phyloP scores from a whole-genome alignment of 2,888 invertebrate genomes.

The Dasysyrphus albostriatus region DNA sequence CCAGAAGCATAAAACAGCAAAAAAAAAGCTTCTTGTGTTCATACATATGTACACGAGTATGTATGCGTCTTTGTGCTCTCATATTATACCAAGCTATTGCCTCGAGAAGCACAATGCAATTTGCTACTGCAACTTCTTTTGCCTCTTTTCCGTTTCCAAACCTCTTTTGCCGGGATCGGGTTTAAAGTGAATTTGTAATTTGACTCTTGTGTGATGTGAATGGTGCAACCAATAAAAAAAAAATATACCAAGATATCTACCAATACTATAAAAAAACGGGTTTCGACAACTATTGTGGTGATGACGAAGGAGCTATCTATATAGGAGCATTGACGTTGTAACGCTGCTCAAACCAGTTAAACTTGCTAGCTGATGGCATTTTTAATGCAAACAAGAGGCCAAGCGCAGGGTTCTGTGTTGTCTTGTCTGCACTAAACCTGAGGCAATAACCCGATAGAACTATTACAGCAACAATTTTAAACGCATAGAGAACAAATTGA shows the following conservation, averaged over 20 bases:
- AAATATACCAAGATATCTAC: not conserved
- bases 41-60: too few relatives aligned
- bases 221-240: not conserved
- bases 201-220: slow-evolving; percentile 17
- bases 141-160: slow-evolving; percentile 29
- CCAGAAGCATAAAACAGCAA: not conserved
- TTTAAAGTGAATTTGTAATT: slow-evolving; percentile 27
- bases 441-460: slow-evolving; percentile 20
- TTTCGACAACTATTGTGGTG: not conserved
- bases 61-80: not conserved
- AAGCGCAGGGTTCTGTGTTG: slow-evolving; percentile 18
- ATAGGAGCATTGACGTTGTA: slow-evolving; percentile 2
- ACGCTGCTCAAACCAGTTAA: slow-evolving; percentile 20
- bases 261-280: slow-evolving; percentile 16
- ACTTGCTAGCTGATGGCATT: slow-evolving; percentile 16
- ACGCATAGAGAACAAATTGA: not conserved
- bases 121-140: slow-evolving; percentile 39
- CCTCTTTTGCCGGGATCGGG: not conserved
- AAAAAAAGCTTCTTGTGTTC: not conserved
- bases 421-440: slow-evolving; percentile 9
- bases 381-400: slow-evolving; percentile 30
- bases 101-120: slow-evolving; percentile 69
- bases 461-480: not conserved
- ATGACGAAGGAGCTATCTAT: not conserved
- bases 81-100: slow-evolving; percentile 46